A percentile compares a stretch with the other conserved stretches of the same genome.
phyloP scores from a whole-genome alignment of 2,797 vertebrate genomes.

The Sebastes elongatus region DNA sequence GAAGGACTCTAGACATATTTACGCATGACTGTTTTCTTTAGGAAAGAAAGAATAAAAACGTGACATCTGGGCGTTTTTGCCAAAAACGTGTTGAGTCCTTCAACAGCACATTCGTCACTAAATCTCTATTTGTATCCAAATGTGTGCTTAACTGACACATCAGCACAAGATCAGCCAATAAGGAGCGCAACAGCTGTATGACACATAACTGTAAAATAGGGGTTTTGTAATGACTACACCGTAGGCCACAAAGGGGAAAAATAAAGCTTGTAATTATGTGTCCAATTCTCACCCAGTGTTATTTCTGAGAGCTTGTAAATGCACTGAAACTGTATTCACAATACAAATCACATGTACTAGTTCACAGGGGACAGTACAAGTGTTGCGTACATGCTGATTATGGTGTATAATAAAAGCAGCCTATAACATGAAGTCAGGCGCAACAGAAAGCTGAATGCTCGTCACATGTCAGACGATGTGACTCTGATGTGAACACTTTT shows the following conservation, averaged over 20 bases:
- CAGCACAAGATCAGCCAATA: too few species aligned
- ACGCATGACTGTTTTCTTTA: background rate
- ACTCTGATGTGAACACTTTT: background rate
- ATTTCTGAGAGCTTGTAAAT: too few species aligned
- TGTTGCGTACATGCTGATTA: too few species aligned
- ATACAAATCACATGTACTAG: background rate
- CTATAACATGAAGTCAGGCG: too few species aligned
- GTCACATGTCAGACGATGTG: background rate
- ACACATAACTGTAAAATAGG: too few species aligned
- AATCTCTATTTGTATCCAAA: background rate
- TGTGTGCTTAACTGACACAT: too few species aligned
- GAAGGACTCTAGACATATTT: background rate
- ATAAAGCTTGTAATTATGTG: too few species aligned
- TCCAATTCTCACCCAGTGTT: too few species aligned
- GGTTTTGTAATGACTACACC: too few species aligned
- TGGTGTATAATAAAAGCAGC: too few species aligned
- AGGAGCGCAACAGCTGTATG: too few species aligned
- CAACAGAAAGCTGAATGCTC: background rate
- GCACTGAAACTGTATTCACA: background rate
- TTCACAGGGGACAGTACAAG: background rate
- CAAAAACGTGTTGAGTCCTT: background rate
- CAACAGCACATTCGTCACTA: background rate
- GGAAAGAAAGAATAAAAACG: background rate
- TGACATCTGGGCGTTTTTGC: background rate
- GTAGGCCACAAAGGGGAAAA: too few species aligned